Base-by-base conservation (phyloP, 2,113 vertebrate genomes). In the Laterallus jamaicensis region DNA sequence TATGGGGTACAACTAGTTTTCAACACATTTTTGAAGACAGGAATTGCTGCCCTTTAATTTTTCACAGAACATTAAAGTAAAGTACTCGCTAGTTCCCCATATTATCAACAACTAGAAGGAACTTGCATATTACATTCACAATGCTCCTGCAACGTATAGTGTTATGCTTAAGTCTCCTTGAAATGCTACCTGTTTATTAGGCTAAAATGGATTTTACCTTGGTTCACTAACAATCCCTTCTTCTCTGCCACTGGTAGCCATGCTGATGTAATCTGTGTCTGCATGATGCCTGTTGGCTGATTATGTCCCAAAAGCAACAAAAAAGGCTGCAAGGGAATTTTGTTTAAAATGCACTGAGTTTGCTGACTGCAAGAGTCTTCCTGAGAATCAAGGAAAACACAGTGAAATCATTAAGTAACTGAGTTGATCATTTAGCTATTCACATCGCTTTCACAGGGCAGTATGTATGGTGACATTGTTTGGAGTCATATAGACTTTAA, bases 241-340 rank as follows among this genome's bases (percentile, higher is more conserved):
- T 55, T 94, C 60, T 69, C 62, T 58, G 71, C 40, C 39, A 86
- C 42, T 69, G 10, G 28, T 28, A 78, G 69, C n/a, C 37, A 58
- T 69, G 52, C 68, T 80, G 63, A 89, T 73, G 63, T 26, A 91
- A 75, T 76, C 88, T 77, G 39, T 89, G 22, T 19, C 80, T 76
- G n/a, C 14, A 39, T 47, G 75, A 93, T 59, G 66, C 78, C 74
- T 92, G 58, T 47, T 75, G 25, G 49, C 40, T 49, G 71, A 86
- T 50, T 82, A 67, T 62, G 39, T 76, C 90, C 91, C 54, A 91
- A 86, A 92, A 80, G 77, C 83, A 68, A 68, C 82, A 82, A 91
- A 74, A 87, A 81, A 88, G 73, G 54, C 92, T 90, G 82, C 25
- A 39, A 90, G 62, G 16, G 76, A 86, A 68, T 60, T 86, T 86